phyloP scores from a whole-genome alignment of 2,113 vertebrate genomes.

The Hoplias malabaricus region DNA sequence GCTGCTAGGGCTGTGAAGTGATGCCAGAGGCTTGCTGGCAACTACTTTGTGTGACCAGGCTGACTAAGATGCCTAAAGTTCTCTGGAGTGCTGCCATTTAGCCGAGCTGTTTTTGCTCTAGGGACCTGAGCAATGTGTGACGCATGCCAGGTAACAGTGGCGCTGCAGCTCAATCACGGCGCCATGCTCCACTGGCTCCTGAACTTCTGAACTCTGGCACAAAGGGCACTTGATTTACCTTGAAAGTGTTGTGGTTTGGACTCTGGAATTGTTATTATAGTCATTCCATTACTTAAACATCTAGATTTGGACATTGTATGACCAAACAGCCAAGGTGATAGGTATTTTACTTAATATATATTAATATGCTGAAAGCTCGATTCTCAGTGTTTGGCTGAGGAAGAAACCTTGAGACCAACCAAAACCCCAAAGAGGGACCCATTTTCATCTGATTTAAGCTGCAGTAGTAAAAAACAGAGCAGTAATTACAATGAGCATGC shows the following conservation, averaged over 20 bases:
- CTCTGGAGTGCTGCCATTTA: slow-evolving; percentile 37
- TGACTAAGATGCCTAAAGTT: slow-evolving; percentile 42
- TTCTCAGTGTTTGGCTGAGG: too few species aligned
- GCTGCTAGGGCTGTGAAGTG: slow-evolving; percentile 42
- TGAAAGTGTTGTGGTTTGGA: neutral
- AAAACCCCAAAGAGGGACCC: too few species aligned
- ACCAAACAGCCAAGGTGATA: too few species aligned
- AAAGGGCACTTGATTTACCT: neutral
- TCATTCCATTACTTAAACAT: too few species aligned
- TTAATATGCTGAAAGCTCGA: too few species aligned
- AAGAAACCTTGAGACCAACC: too few species aligned
- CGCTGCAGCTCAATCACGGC: slow-evolving; percentile 41
- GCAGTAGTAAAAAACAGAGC: too few species aligned
- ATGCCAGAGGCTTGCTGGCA: slow-evolving; percentile 42
- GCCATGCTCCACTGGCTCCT: slow-evolving; percentile 11
- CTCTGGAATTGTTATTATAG: too few species aligned
- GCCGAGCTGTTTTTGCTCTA: slow-evolving; percentile 4
- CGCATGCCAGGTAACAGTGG: slow-evolving; percentile 39
- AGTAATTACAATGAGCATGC: too few species aligned
- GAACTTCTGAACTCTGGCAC: slow-evolving; percentile 5
- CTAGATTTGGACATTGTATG: too few species aligned
- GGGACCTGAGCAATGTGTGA: slow-evolving; percentile 25
- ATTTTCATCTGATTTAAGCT: too few species aligned
- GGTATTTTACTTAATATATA: too few species aligned
- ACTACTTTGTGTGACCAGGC: slow-evolving; percentile 43